A percentile compares a stretch with the other conserved stretches of the same genome.
Conservation (phyloP, 1,140 invertebrate genomes). For the Cecropterus lyciades region DNA sequence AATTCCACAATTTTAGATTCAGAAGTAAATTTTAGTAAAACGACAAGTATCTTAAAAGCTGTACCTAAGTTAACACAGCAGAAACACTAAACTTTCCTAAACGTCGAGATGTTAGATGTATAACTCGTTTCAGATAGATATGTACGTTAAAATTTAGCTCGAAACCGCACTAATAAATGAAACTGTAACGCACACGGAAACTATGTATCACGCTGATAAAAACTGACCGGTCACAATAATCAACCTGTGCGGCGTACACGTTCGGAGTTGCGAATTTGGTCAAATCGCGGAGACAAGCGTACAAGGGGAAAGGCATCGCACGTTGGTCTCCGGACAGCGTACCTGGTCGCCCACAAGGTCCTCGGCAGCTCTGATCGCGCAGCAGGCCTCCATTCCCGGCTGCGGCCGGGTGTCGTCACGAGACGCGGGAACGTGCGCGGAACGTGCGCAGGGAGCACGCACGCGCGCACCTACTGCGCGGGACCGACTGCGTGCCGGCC, state of each 20-base stretch:
- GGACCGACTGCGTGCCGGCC: slow-evolving; percentile 59
- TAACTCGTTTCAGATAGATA: not conserved
- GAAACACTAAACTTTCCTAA: not conserved
- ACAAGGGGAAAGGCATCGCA: slow-evolving; percentile 21
- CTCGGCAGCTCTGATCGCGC: slow-evolving; percentile 70
- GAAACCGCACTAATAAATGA: slow-evolving; percentile 22
- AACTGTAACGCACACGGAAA: slow-evolving; percentile 29
- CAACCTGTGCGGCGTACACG: slow-evolving; percentile 27
- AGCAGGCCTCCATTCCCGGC: slow-evolving; percentile 76
- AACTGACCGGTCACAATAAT: slow-evolving; percentile 35
- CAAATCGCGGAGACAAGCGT: slow-evolving; percentile 8
- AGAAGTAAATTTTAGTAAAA: not conserved
- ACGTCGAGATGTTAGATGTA: not conserved
- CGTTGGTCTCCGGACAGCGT: slow-evolving; percentile 39
- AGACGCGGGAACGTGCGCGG: slow-evolving; percentile 43
- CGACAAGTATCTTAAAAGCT: not conserved
- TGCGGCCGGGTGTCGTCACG: slow-evolving; percentile 51
- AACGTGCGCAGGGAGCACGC: slow-evolving; percentile 57
- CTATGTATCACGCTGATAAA: slow-evolving; percentile 32
- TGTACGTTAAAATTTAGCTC: not conserved
- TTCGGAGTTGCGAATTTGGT: slow-evolving; percentile 25
- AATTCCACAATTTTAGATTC: not conserved
- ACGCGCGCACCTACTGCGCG: slow-evolving; percentile 71
- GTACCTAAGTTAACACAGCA: not conserved
- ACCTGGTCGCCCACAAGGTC: slow-evolving; percentile 79